Percentiles rank a stretch among this genome's conserved stretches.
Conservation (phyloP, 2,888 invertebrate genomes). For the Nemotelus nigrinus region DNA sequence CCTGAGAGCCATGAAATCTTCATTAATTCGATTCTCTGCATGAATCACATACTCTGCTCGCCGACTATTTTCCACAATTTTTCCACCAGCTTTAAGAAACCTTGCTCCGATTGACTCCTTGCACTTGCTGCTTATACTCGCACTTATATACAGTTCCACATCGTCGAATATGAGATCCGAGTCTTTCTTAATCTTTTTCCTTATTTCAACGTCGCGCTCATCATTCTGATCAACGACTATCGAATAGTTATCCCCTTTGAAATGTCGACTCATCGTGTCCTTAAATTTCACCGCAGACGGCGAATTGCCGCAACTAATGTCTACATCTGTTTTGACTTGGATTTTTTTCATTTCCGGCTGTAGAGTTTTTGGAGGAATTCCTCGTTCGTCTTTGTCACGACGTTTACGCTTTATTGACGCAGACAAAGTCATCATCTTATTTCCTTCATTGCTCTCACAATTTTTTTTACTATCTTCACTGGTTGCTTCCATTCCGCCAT, state of each 20-base stretch:
- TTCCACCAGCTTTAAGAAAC: constrained; percentile 55
- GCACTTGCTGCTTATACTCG: constrained; percentile 26
- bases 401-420: constrained; percentile 18
- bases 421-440: constrained; percentile 23
- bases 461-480: not conserved
- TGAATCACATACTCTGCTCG: constrained; percentile 55
- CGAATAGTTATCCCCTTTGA: not conserved
- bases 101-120: constrained; percentile 11
- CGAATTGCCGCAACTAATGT: not conserved
- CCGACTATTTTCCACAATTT: constrained; percentile 54
- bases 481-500: not conserved
- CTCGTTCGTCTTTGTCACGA: constrained; percentile 47
- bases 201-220: not conserved
- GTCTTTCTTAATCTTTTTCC: constrained; percentile 24
- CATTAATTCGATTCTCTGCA: constrained; percentile 45
- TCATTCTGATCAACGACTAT: not conserved
- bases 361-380: constrained; percentile 16
- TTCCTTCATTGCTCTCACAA: not conserved
- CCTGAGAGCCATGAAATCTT: constrained; percentile 47
- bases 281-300: too few relatives aligned
- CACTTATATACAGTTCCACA: constrained; percentile 48
- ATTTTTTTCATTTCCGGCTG: constrained; percentile 20
- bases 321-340: not conserved
- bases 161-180: constrained; percentile 48
- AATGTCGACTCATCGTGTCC: not conserved